Evolutionary conservation across 1,140 invertebrate species (phyloP).

Genomic region (Luehdorfia chinensis): DNA sequence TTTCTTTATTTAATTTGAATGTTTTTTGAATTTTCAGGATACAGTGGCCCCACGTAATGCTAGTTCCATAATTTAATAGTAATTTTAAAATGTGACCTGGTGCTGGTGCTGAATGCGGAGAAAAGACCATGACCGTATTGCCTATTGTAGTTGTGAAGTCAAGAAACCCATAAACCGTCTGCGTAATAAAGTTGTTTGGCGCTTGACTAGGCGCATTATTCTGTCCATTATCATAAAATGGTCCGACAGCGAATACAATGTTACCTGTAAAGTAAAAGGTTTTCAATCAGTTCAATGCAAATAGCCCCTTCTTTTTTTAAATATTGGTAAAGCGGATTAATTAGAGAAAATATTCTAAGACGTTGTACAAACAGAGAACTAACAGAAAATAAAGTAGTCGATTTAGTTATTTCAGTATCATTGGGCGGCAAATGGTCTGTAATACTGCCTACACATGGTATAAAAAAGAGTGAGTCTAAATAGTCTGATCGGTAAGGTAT

Average conservation of each 20-base stretch:
- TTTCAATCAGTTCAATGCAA: neutral
- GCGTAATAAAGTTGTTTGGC: constrained; percentile 77
- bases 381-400: too few relatives aligned
- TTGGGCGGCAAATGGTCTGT: constrained; percentile 60
- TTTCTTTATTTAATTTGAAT: too few relatives aligned
- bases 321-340: too few relatives aligned
- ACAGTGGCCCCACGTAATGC: too few relatives aligned
- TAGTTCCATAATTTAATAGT: constrained; percentile 1
- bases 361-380: too few relatives aligned
- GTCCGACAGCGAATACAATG: constrained; percentile 29
- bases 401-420: constrained; percentile 58
- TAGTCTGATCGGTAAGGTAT: constrained; percentile 39
- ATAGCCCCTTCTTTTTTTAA: too few relatives aligned
- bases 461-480: constrained; percentile 44
- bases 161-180: constrained; percentile 93
- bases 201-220: constrained; percentile 24
- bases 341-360: too few relatives aligned
- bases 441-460: constrained; percentile 47
- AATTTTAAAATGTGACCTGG: constrained; percentile 50
- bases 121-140: constrained; percentile 94
- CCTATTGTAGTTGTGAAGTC: constrained; percentile 94
- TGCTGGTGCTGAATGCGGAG: constrained; percentile 84
- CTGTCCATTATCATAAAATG: constrained; percentile 38
- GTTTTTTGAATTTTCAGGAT: too few relatives aligned
- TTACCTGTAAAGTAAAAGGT: constrained; percentile 40